Evolutionary conservation across 1,140 invertebrate species (phyloP).

Genomic region (Luehdorfia chinensis): DNA sequence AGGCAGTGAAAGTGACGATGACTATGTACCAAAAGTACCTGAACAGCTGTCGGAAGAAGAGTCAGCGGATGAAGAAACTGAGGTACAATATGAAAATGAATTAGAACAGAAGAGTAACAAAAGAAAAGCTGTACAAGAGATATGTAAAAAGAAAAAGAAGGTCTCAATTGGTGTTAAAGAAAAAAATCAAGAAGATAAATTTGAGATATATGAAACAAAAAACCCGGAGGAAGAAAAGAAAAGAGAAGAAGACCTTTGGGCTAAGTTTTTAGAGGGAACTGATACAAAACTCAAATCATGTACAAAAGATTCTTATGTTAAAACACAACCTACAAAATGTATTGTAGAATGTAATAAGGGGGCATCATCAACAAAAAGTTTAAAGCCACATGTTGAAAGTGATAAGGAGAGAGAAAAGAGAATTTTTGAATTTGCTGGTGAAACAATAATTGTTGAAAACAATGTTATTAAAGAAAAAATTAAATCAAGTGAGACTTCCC

Average conservation of each 20-base stretch:
- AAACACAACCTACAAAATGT: conserved; percentile 15
- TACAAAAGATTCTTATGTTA: conserved; percentile 27
- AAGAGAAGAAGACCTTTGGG: conserved; percentile 84
- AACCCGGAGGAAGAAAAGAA: conserved; percentile 82
- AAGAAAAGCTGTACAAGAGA: conserved; percentile 39
- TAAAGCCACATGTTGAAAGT: conserved; percentile 29
- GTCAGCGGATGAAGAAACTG: conserved; percentile 67
- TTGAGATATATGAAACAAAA: too few relatives aligned
- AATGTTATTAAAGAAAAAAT: conserved; percentile 68
- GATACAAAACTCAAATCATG: conserved; percentile 72
- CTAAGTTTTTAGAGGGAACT: conserved; percentile 85
- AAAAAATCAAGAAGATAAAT: conserved; percentile 18
- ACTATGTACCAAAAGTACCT: conserved; percentile 68
- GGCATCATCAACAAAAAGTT: conserved; percentile 19
- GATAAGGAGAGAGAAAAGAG: conserved; percentile 50
- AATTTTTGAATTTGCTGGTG: conserved; percentile 72
- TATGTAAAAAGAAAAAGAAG: conserved; percentile 56
- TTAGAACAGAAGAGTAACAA: conserved; percentile 52
- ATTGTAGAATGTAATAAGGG: conserved; percentile 19
- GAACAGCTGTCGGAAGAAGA: conserved; percentile 68
- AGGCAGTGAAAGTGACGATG: conserved; percentile 73
- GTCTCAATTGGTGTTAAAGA: conserved; percentile 46
- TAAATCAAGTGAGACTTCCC: conserved; percentile 41
- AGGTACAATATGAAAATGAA: conserved; percentile 63
- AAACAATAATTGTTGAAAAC: conserved; percentile 71